These are phyloP conservation scores for Oophaga pumilio DNA, from an alignment of 2,113 vertebrate species.

Conservation along the genomic window DNA sequence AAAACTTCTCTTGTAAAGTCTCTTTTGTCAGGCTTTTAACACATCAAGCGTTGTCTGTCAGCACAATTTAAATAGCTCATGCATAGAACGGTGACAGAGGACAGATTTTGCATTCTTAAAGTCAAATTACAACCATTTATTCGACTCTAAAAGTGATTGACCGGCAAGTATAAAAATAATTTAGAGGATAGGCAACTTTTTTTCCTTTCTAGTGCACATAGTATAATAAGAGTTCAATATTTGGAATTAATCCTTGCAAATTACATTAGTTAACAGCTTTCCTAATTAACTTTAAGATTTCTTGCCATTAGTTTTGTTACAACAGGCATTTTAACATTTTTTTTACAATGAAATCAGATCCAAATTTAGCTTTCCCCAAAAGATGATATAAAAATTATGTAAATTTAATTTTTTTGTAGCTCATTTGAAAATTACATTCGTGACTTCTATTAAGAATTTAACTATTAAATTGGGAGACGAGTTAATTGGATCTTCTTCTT, in stretches of 20 bases:
- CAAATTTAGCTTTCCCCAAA: background rate
- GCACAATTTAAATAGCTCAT: constrained; percentile 55
- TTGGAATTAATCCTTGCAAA: background rate
- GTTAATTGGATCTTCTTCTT: background rate
- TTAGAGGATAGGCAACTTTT: background rate
- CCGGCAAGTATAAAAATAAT: background rate
- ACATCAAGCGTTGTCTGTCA: constrained; percentile 54
- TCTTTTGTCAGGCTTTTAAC: constrained; percentile 58
- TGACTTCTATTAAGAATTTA: background rate
- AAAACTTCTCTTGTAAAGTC: constrained; percentile 44
- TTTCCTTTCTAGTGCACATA: background rate
- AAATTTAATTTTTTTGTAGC: background rate
- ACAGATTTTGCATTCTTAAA: constrained; percentile 24
- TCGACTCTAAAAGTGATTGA: constrained; percentile 22
- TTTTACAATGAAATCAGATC: background rate
- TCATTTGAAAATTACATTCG: background rate
- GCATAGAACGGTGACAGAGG: constrained; percentile 25
- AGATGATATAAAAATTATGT: background rate
- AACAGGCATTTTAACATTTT: background rate
- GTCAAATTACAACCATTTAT: background rate
- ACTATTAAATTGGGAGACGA: background rate
- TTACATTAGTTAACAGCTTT: constrained; percentile 20
- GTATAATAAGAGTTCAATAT: constrained; percentile 12
- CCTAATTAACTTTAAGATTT: constrained; percentile 5
- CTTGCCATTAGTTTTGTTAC: background rate